Evolutionary conservation across 2,888 invertebrate species (phyloP).

Genomic region (Pantelozetes paolii): DNA sequence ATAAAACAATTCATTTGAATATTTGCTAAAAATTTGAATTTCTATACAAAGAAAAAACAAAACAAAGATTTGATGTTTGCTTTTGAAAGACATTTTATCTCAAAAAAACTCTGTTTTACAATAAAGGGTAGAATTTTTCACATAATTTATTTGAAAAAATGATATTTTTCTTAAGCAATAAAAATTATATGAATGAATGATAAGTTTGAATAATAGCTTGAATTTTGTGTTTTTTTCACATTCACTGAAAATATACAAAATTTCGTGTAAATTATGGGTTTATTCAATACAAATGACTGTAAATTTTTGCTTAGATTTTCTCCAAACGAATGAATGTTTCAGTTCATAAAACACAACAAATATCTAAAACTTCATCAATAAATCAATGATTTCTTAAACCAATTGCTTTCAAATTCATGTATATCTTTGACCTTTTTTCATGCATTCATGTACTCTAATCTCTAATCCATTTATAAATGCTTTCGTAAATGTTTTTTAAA

Average conservation of each 20-base stretch:
- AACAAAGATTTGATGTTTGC: constrained; percentile 1
- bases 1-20: not conserved
- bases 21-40: no score
- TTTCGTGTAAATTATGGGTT: not conserved
- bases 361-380: not conserved
- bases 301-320: not conserved
- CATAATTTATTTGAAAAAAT: no score
- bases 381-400: not conserved
- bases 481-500: no score
- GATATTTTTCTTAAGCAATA: not conserved
- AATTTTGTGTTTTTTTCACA: not conserved
- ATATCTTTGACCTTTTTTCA: no score
- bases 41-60: not conserved
- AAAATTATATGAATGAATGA: constrained; percentile 11
- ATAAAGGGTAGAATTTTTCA: not conserved
- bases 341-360: not conserved
- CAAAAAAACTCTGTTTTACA: not conserved
- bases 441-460: no score
- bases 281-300: constrained; percentile 8
- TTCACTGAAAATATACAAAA: not conserved
- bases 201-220: constrained; percentile 1
- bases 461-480: no score
- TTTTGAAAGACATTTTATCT: not conserved
- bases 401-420: no score
- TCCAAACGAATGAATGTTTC: not conserved